phyloP scores from a whole-genome alignment of 2,888 invertebrate genomes.

The Cataglyphis altisquamis region DNA sequence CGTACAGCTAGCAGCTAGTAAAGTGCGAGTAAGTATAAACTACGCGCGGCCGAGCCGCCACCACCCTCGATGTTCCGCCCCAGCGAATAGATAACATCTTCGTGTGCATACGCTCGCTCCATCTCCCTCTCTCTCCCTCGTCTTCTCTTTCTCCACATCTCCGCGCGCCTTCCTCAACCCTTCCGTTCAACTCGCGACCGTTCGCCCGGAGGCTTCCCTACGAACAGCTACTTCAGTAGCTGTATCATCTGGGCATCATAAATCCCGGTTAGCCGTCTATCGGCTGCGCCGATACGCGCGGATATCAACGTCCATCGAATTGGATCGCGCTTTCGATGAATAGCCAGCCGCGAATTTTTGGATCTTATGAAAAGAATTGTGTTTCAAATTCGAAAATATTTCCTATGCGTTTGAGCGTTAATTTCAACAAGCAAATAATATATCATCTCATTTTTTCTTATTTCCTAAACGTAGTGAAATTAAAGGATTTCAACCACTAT shows the following conservation, averaged over 20 bases:
- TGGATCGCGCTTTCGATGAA: not conserved
- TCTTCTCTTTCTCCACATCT: conserved; percentile 60
- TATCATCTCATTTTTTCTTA: not conserved
- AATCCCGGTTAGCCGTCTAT: conserved; percentile 71
- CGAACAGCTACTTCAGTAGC: conserved; percentile 76
- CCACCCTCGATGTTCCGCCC: conserved; percentile 80
- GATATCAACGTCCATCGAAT: not conserved
- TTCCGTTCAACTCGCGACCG: conserved; percentile 73
- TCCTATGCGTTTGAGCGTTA: not conserved
- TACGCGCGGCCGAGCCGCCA: conserved; percentile 75
- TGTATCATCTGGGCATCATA: conserved; percentile 73
- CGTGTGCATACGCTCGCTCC: conserved; percentile 66
- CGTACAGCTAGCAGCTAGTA: conserved; percentile 80
- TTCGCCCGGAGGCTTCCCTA: conserved; percentile 74
- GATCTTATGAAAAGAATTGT: not conserved
- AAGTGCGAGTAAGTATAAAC: conserved; percentile 82
- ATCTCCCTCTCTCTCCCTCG: conserved; percentile 49
- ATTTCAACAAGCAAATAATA: not conserved
- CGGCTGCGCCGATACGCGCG: conserved; percentile 60
- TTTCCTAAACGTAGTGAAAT: not conserved
- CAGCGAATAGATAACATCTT: conserved; percentile 81
- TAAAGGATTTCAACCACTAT: not conserved
- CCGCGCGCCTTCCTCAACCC: conserved; percentile 70
- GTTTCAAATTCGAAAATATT: not conserved
- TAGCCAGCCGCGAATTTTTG: not conserved